Evolutionary conservation across 2,797 vertebrate genomes (phyloP), one percentile per base, ranked within the genome.

Genomic region (Phataginus tricuspis): DNA sequence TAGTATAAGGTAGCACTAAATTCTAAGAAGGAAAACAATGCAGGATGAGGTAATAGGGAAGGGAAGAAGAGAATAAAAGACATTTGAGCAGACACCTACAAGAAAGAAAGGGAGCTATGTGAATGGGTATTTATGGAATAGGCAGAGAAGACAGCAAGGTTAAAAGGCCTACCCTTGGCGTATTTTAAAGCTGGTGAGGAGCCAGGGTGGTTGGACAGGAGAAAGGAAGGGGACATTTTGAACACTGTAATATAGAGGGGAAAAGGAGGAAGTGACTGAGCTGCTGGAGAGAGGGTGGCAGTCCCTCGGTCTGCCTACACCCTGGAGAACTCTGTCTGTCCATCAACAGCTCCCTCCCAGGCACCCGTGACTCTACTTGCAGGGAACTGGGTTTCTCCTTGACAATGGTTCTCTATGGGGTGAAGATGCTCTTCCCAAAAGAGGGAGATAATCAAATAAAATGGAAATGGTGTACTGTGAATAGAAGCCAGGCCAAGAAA

Each of bases 401-500:
- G 51, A 5, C 31, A 42, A 5, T 55, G 16, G 7, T 42, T 79
- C 49, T 42, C 45, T 69, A 4, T 55, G 8, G 27, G 7, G 27
- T 19, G 11, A 2, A 71, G 37, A 72, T 7, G 15, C 25, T 63
- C 19, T 69, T 55, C 5, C 53, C 49, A 13, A 37, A 29, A 12
- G 29, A 39, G 9, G 42, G 4, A 34, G 16, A 69, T 25, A 64
- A 11, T 15, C 8, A 63, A 23, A 31, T 37, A 11, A 49, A 71
- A 12, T n/a, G 13, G 27, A 83, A 63, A 7, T 18, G 7, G 8
- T 3, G 4, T 5, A 6, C 15, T 16, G 4, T 3, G 4, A 27
- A 5, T 19, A 25, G 31, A 39, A 9, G 8, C 8, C 25, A 49
- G 18, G 11, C 18, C 23, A 49, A 25, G 37, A 37, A 45, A 49